These are phyloP conservation scores for Sthenelais limicola DNA, from an alignment of 2,888 invertebrate species.

Conservation along the genomic window DNA sequence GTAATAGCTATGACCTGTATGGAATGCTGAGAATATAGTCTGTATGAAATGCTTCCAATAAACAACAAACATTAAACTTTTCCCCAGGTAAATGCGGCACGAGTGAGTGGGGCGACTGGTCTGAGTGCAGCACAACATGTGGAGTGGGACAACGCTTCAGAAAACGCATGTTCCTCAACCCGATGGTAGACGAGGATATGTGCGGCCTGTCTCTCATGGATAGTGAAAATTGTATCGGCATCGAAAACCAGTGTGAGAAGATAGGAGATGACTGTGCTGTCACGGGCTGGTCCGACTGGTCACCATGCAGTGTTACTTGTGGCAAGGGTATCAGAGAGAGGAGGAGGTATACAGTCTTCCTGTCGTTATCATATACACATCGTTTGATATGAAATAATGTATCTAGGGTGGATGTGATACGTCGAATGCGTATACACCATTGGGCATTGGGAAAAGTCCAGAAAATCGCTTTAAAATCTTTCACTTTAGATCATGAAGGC, in stretches of 20 bases:
- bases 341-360: no score
- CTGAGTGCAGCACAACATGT: slow-evolving; percentile 74
- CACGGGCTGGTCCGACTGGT: slow-evolving; percentile 75
- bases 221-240: slow-evolving; percentile 66
- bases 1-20: no score
- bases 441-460: no score
- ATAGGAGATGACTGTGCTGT: slow-evolving; percentile 74
- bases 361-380: no score
- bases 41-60: no score
- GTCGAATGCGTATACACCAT: no score
- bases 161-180: slow-evolving; percentile 69
- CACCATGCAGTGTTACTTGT: slow-evolving; percentile 74
- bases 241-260: slow-evolving; percentile 52
- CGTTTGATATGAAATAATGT: no score
- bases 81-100: slow-evolving; percentile 75
- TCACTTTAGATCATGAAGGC: no score
- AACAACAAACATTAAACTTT: no score
- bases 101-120: slow-evolving; percentile 74
- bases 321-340: slow-evolving; percentile 79
- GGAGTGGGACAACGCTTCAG: slow-evolving; percentile 79
- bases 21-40: no score
- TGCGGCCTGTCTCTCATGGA: slow-evolving; percentile 63
- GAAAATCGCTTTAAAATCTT: no score
- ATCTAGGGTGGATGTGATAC: no score
- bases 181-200: slow-evolving; percentile 58